Evolutionary conservation across 2,888 invertebrate species (phyloP).

Genomic region (Amaurobius ferox): DNA sequence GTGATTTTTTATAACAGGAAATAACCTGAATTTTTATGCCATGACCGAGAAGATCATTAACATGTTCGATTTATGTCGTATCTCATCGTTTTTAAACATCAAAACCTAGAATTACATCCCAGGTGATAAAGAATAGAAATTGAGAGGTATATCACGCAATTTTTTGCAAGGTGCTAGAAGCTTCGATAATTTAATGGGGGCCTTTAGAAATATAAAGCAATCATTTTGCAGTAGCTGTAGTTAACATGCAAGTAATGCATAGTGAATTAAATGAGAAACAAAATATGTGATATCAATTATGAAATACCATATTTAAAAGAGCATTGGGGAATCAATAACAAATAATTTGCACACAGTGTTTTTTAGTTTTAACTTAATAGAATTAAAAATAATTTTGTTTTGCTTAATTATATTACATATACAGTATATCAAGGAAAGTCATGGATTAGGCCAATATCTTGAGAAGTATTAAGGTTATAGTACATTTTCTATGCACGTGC

Average conservation of each 20-base stretch:
- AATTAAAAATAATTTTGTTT: too few relatives aligned
- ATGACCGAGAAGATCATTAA: not conserved
- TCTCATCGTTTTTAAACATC: not conserved
- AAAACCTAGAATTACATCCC: not conserved
- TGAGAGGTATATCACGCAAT: not conserved
- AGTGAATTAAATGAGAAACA: not conserved
- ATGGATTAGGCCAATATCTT: too few relatives aligned
- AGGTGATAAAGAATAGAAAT: not conserved
- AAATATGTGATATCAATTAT: slow-evolving; percentile 7
- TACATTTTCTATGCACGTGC: too few relatives aligned
- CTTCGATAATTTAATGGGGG: not conserved
- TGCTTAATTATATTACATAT: too few relatives aligned
- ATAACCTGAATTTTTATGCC: not conserved
- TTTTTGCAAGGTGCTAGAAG: slow-evolving; percentile 7
- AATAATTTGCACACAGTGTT: too few relatives aligned
- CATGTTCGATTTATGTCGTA: not conserved
- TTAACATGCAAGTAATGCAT: not conserved
- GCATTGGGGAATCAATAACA: too few relatives aligned
- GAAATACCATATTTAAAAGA: too few relatives aligned
- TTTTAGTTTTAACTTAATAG: too few relatives aligned
- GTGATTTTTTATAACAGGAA: not conserved
- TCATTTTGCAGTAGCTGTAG: not conserved
- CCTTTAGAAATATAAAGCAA: slow-evolving; percentile 15
- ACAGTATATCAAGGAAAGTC: too few relatives aligned
- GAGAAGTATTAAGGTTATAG: too few relatives aligned